These are phyloP conservation scores for Linepithema humile DNA, from an alignment of 1,140 invertebrate genomes.

Conservation along the genomic window DNA sequence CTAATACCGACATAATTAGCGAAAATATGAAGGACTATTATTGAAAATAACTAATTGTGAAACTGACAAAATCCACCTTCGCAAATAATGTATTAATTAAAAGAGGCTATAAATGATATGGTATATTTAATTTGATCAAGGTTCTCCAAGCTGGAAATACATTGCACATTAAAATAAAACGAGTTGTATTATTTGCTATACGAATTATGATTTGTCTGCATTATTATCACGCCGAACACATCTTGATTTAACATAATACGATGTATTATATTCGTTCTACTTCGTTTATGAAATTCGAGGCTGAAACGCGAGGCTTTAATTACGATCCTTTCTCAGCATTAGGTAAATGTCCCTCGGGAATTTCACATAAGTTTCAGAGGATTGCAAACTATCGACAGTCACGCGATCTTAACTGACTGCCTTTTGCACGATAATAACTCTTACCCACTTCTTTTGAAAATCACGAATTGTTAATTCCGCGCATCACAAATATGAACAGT, in stretches of 20 bases:
- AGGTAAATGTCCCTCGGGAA: conserved; percentile 60
- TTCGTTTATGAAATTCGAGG: conserved; percentile 23
- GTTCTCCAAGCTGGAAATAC: too few relatives aligned
- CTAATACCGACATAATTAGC: background rate
- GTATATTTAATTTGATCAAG: too few relatives aligned
- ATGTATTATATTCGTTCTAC: background rate
- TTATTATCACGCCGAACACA: background rate
- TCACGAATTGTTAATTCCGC: too few relatives aligned
- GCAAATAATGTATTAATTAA: background rate
- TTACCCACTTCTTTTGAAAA: conserved; percentile 28
- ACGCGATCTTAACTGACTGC: conserved; percentile 46
- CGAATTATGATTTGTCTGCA: background rate
- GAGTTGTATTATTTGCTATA: too few relatives aligned
- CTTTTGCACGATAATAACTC: conserved; percentile 22
- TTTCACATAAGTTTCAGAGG: conserved; percentile 52
- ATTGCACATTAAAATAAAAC: too few relatives aligned
- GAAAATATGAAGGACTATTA: background rate
- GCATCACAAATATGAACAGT: background rate
- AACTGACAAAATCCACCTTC: background rate
- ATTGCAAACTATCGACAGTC: conserved; percentile 38
- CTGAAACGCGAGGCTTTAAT: conserved; percentile 31
- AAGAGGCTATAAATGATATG: too few relatives aligned
- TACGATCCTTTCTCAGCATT: conserved; percentile 44
- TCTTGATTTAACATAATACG: background rate
- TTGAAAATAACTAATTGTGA: background rate